Evolutionary conservation across 2,888 invertebrate genomes (phyloP), one percentile per base, ranked within the genome.

Genomic region (Aradus depressus): DNA sequence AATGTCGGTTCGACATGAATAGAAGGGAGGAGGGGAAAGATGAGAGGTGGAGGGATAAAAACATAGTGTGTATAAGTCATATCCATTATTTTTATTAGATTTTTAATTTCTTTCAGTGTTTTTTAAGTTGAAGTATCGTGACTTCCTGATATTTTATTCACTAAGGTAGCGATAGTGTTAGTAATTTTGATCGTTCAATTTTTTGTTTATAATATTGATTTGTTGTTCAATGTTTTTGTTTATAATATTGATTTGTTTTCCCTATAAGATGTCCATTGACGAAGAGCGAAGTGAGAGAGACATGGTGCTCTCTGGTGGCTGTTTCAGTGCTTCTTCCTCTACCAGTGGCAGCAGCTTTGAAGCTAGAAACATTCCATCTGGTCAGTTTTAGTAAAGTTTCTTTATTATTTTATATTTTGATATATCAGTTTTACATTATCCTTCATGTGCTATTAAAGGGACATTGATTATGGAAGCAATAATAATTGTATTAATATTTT

Each of bases 241-340:
- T 10, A 12, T 10, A 10, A 21, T 2, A 28, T n/a, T 18, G 19
- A 21, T 48, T 34, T n/a, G 18, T 47, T 26, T 32, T 38, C 25
- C n/a, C 44, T 31, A 16, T 16, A 19, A 56, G 56, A 50, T 50
- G 25, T 55, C 54, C 1, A 42, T 55, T 37, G 58, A 58, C 14
- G 58, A 53, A 21, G 51, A 47, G 34, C 4, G 48, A 23, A 37
- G 41, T 44, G 42, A 35, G 10, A 16, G 49, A 19, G 41, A 53
- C 35, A 44, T 38, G 18, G 23, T 18, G 6, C 4, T 47, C 4
- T 47, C 44, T 8, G 18, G 44, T n/a, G 37, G 52, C 19, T 53
- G 58, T 41, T 44, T 60, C 41, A 76, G 76, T 59, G 74, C 75
- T 23, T 76, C 76, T 1, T 71, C 69, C 41, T 69, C 69, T 25